Evolutionary conservation across 2,113 vertebrate genomes (phyloP), one percentile per base, ranked within the genome.

Genomic region (Calidris pugnax): DNA sequence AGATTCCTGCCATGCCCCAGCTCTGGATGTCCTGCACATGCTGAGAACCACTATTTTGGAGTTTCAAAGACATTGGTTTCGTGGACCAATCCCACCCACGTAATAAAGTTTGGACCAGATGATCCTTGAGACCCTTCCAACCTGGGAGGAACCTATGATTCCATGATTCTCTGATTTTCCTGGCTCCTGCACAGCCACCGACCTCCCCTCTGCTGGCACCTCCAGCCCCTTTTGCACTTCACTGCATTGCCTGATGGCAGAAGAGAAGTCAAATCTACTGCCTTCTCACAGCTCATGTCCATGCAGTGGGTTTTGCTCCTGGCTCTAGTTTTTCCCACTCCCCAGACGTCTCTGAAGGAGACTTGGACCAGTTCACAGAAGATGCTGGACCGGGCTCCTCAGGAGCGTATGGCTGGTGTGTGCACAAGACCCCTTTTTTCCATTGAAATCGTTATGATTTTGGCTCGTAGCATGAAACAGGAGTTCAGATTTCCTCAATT

Each of bases 381-480:
- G n/a, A 53, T 7, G 10, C 27, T 76, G 57, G 51, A 28, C 47
- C 14, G 47, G 27, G 80, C 8, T 62, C 11, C 39, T 41, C 4
- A 0, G 10, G 14, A 33, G 10, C 2, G 0, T 20, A 9, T 0
- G 3, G 32, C 39, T 22, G 19, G 4, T 30, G 41, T 7, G 24
- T 8, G 21, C 43, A 19, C 1, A 0, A 30, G 48, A 63, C 18
- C 59, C 56, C 30, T 1, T 80, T 50, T 86, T 86, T 67, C n/a
- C 27, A 24, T 8, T 9, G n/a, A 64, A 79, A 60, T 43, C 4
- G 0, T 18, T 30, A 32, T 0, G 1, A 32, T 27, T 87, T 90
- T 59, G 79, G 50, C 55, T 53, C 11, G 0, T 27, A 60, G 7
- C 66, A 4, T 9, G 56, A 66, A 83, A 43, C 45, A 30, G 19